Evolutionary conservation across 2,113 vertebrate genomes (phyloP).

Genomic region (Gobius niger): DNA sequence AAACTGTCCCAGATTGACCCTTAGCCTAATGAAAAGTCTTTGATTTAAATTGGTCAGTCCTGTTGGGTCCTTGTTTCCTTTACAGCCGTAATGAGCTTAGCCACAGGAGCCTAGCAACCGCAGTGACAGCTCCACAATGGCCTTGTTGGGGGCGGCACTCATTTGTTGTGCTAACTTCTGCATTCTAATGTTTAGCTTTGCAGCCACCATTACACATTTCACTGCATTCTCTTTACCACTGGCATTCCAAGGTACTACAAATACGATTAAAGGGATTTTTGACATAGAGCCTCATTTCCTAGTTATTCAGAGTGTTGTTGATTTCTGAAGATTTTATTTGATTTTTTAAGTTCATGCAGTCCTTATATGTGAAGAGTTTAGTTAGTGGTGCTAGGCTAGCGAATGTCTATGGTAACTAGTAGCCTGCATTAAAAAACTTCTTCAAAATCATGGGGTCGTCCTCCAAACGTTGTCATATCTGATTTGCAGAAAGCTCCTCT

Average conservation of each 20-base stretch:
- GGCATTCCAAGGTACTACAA: neutral
- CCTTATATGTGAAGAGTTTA: too few relatives aligned
- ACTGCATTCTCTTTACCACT: constrained; percentile 17
- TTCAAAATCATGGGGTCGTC: too few relatives aligned
- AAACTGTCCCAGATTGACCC: neutral
- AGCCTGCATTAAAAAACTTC: too few relatives aligned
- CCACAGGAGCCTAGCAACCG: constrained; percentile 65
- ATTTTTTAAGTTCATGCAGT: too few relatives aligned
- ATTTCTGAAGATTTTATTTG: too few relatives aligned
- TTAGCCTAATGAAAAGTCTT: constrained; percentile 19
- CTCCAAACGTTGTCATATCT: too few relatives aligned
- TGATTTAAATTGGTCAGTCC: constrained; percentile 32
- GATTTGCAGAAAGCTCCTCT: too few relatives aligned
- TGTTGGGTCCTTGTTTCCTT: constrained; percentile 39
- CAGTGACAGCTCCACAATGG: constrained; percentile 55
- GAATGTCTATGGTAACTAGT: too few relatives aligned
- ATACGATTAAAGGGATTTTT: too few relatives aligned
- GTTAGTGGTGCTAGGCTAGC: too few relatives aligned
- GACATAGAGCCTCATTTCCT: too few relatives aligned
- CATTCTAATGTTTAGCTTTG: constrained; percentile 45
- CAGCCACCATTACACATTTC: constrained; percentile 22
- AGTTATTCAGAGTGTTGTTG: too few relatives aligned
- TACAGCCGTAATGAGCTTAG: constrained; percentile 65
- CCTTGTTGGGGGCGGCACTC: constrained; percentile 43
- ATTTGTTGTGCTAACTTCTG: constrained; percentile 52